phyloP scores from a whole-genome alignment of 2,888 invertebrate genomes.

The Lycaena phlaeas region DNA sequence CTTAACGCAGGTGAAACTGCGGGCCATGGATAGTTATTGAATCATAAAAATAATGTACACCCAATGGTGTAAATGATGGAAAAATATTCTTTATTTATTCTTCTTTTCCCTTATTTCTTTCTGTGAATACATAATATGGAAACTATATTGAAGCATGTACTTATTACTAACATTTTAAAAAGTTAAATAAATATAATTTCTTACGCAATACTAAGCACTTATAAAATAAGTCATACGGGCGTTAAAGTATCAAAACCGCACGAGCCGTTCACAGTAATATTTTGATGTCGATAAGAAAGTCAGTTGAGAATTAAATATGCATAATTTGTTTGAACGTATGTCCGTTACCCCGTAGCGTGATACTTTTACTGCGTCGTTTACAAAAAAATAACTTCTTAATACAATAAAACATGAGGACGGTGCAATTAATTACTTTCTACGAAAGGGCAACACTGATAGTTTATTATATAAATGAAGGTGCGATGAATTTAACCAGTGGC shows the following conservation, averaged over 20 bases:
- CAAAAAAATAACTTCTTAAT: conserved; percentile 11
- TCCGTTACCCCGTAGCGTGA: conserved; percentile 18
- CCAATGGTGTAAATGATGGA: too few species aligned
- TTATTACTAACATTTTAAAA: too few species aligned
- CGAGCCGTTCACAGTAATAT: conserved; percentile 27
- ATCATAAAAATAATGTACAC: too few species aligned
- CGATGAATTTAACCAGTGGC: conserved; percentile 6
- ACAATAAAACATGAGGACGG: conserved; percentile 14
- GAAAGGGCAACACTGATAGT: conserved; percentile 16
- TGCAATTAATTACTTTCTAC: conserved; percentile 17
- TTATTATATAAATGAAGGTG: conserved; percentile 5
- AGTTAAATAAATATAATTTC: too few species aligned
- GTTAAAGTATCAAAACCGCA: conserved; percentile 36
- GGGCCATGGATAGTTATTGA: too few species aligned
- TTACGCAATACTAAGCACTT: too few species aligned
- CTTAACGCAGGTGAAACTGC: too few species aligned
- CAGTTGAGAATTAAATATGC: conserved; percentile 63
- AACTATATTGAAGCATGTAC: too few species aligned
- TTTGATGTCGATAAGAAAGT: conserved; percentile 65
- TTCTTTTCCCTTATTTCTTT: too few species aligned
- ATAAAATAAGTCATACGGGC: too few species aligned
- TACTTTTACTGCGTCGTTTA: conserved; percentile 1
- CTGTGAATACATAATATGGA: too few species aligned
- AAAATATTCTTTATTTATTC: too few species aligned
- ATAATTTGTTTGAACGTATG: conserved; percentile 60